Evolutionary conservation across 1,140 invertebrate species (phyloP).

Genomic region (Polyergus mexicanus): DNA sequence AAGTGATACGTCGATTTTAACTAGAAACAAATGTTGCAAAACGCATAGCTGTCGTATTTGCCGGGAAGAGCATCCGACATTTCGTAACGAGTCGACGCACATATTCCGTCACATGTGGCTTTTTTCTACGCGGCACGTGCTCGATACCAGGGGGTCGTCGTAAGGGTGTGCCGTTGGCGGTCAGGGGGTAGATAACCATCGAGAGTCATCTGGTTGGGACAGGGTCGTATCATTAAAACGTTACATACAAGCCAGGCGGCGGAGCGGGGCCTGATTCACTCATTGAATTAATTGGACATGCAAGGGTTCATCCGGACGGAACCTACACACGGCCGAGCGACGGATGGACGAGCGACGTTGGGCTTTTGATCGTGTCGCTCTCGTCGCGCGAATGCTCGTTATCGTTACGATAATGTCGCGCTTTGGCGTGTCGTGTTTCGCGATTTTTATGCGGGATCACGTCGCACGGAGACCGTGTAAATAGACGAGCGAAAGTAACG

Average conservation of each 20-base stretch:
- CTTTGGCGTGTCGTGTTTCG: slow-evolving; percentile 27
- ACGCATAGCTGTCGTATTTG: slow-evolving; percentile 28
- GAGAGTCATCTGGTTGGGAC: slow-evolving; percentile 83
- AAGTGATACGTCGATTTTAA: not conserved
- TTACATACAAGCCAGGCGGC: slow-evolving; percentile 72
- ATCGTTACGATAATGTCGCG: slow-evolving; percentile 47
- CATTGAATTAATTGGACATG: slow-evolving; percentile 83
- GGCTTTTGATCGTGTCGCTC: slow-evolving; percentile 45
- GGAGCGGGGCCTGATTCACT: slow-evolving; percentile 79
- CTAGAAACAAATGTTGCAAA: slow-evolving; percentile 25
- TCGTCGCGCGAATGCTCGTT: slow-evolving; percentile 53
- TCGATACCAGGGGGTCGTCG: slow-evolving; percentile 72
- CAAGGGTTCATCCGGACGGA: slow-evolving; percentile 69
- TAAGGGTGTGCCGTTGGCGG: slow-evolving; percentile 81
- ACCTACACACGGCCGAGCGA: slow-evolving; percentile 43
- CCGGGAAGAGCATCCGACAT: slow-evolving; percentile 63
- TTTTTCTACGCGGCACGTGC: slow-evolving; percentile 81
- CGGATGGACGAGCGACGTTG: slow-evolving; percentile 46
- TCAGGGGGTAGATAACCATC: slow-evolving; percentile 85
- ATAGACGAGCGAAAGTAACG: slow-evolving; percentile 1
- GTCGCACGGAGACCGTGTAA: not conserved
- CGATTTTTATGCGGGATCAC: slow-evolving; percentile 5
- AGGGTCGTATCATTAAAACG: slow-evolving; percentile 83
- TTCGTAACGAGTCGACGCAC: slow-evolving; percentile 70
- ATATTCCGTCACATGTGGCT: slow-evolving; percentile 83